Evolutionary conservation across 1,140 invertebrate species (phyloP).

Genomic region (Megathymus violae): DNA sequence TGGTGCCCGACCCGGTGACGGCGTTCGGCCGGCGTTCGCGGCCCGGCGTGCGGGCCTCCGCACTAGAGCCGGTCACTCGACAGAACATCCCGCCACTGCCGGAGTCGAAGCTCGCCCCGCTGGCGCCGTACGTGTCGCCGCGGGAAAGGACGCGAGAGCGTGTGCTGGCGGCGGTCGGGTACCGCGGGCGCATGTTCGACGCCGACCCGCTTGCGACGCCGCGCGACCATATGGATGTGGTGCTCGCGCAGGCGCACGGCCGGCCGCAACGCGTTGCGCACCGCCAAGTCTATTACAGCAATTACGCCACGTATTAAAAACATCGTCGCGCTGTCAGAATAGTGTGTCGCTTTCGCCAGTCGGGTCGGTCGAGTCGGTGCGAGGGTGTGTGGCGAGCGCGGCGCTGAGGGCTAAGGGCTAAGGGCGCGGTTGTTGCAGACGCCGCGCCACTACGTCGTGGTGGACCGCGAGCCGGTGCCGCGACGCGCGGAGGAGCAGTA

Average conservation of each 20-base stretch:
- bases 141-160: conserved; percentile 85
- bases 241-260: too few species aligned
- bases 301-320: too few species aligned
- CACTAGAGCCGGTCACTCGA: conserved; percentile 75
- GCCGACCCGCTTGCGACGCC: too few species aligned
- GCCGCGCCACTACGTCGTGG: conserved; percentile 92
- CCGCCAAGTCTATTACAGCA: too few species aligned
- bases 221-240: too few species aligned
- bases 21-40: conserved; percentile 88
- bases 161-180: conserved; percentile 83
- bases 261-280: too few species aligned
- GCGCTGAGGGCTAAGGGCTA: too few species aligned
- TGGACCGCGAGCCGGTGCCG: conserved; percentile 88
- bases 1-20: conserved; percentile 91
- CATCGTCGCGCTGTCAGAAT: too few species aligned
- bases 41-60: conserved; percentile 62
- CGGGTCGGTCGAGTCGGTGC: too few species aligned
- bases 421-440: conserved; percentile 86
- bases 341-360: too few species aligned
- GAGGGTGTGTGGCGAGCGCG: too few species aligned
- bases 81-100: conserved; percentile 85
- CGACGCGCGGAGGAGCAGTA: conserved; percentile 90
- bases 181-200: conserved; percentile 83
- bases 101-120: conserved; percentile 83
- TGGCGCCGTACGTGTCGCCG: conserved; percentile 86